A percentile compares a stretch with the other conserved stretches of the same genome.
Conservation (phyloP, 2,888 invertebrate genomes). For the Caenorhabditis imperialis region DNA sequence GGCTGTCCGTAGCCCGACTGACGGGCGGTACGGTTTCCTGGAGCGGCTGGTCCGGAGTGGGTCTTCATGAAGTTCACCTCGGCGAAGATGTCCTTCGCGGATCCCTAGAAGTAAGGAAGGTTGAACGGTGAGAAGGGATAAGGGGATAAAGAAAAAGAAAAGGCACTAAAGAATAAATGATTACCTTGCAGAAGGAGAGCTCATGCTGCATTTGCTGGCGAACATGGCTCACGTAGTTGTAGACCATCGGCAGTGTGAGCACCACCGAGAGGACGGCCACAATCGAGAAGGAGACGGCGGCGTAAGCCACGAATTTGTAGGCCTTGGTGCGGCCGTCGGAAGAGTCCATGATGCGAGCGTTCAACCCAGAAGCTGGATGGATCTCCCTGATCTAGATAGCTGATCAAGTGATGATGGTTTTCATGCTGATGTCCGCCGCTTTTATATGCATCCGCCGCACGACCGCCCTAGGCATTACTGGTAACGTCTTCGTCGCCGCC, state of each 20-base stretch:
- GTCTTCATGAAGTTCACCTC: constrained; percentile 74
- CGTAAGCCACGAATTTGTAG: constrained; percentile 72
- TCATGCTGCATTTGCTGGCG: constrained; percentile 64
- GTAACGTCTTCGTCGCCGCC: constrained; percentile 11
- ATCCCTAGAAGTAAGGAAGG: constrained; percentile 64
- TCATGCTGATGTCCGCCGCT: constrained; percentile 18
- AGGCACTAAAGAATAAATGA: constrained; percentile 1
- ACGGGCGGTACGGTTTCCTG: constrained; percentile 71
- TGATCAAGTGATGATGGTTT: constrained; percentile 55
- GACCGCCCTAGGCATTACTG: constrained; percentile 28
- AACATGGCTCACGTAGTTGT: constrained; percentile 66
- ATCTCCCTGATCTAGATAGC: constrained; percentile 50
- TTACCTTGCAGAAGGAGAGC: constrained; percentile 64
- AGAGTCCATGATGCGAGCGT: constrained; percentile 55
- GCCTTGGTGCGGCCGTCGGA: constrained; percentile 70
- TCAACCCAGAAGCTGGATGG: too few species aligned
- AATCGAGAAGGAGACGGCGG: constrained; percentile 69
- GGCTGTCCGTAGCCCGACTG: constrained; percentile 63
- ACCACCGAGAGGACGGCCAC: constrained; percentile 70
- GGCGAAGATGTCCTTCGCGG: constrained; percentile 74
- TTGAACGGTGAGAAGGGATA: not conserved
- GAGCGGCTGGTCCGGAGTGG: constrained; percentile 60
- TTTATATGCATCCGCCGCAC: constrained; percentile 26
- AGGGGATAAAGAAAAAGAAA: constrained; percentile 1
- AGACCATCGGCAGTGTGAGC: constrained; percentile 71